Evolutionary conservation across 1,140 invertebrate species (phyloP).

Genomic region (Heliconius hewitsoni): DNA sequence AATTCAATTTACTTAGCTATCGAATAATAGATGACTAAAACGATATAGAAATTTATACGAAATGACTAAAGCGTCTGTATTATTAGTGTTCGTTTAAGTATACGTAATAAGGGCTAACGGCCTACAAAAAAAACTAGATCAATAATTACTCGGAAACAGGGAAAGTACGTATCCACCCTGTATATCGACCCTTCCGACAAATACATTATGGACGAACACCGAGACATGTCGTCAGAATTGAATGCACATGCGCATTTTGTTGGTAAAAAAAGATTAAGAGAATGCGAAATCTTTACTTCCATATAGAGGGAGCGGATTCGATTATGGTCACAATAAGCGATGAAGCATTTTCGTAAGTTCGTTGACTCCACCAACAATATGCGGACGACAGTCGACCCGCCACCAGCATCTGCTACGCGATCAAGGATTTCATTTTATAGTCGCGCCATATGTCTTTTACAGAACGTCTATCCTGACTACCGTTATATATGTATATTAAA

Average conservation of each 20-base stretch:
- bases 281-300: constrained; percentile 62
- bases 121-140: constrained; percentile 19
- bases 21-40: constrained; percentile 51
- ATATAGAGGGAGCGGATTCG: constrained; percentile 72
- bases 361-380: constrained; percentile 77
- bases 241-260: constrained; percentile 52
- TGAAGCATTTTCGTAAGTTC: constrained; percentile 78
- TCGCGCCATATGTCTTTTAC: constrained; percentile 55
- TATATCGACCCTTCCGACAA: constrained; percentile 3
- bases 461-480: constrained; percentile 52
- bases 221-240: constrained; percentile 23
- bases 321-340: constrained; percentile 77
- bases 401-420: constrained; percentile 69
- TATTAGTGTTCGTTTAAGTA: not conserved
- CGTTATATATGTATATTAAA: constrained; percentile 28
- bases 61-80: constrained; percentile 24
- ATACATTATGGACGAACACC: constrained; percentile 20
- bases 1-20: constrained; percentile 73
- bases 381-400: constrained; percentile 55
- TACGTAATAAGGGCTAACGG: not conserved
- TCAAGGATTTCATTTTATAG: constrained; percentile 62
- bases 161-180: not conserved
- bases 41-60: constrained; percentile 29
- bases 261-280: constrained; percentile 61
- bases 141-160: not conserved